Evolutionary conservation across 1,140 invertebrate species (phyloP).

Genomic region (Mya arenaria): DNA sequence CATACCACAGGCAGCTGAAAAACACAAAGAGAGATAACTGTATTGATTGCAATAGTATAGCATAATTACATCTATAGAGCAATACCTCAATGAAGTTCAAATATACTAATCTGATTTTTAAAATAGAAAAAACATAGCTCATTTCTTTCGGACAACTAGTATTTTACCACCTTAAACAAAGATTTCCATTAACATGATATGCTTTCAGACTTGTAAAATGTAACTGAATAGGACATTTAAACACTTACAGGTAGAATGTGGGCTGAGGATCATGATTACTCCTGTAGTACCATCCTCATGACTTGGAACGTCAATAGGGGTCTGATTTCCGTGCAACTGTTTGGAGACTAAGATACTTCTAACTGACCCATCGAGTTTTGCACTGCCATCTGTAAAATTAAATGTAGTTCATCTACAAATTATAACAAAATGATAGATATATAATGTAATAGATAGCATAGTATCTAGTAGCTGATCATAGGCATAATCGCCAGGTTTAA

Average conservation of each 20-base stretch:
- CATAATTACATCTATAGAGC: no score
- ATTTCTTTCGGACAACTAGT: no score
- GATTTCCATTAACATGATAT: no score
- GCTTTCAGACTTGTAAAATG: no score
- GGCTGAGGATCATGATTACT: background rate
- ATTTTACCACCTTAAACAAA: no score
- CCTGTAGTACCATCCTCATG: constrained; percentile 22
- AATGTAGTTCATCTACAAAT: background rate
- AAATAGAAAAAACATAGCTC: no score
- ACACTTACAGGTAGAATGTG: constrained; percentile 14
- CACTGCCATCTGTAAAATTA: constrained; percentile 23
- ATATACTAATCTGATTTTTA: no score
- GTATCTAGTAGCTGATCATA: no score
- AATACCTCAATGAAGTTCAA: no score
- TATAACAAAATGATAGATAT: background rate
- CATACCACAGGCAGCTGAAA: constrained; percentile 15
- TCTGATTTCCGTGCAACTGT: constrained; percentile 29
- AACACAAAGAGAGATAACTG: background rate
- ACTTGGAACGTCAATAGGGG: background rate
- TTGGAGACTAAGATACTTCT: constrained; percentile 26
- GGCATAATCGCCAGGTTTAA: no score
- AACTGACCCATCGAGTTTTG: background rate
- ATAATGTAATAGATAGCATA: background rate
- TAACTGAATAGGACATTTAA: no score
- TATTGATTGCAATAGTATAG: no score